phyloP scores from a whole-genome alignment of 2,113 vertebrate genomes.

The Bos indicus region DNA sequence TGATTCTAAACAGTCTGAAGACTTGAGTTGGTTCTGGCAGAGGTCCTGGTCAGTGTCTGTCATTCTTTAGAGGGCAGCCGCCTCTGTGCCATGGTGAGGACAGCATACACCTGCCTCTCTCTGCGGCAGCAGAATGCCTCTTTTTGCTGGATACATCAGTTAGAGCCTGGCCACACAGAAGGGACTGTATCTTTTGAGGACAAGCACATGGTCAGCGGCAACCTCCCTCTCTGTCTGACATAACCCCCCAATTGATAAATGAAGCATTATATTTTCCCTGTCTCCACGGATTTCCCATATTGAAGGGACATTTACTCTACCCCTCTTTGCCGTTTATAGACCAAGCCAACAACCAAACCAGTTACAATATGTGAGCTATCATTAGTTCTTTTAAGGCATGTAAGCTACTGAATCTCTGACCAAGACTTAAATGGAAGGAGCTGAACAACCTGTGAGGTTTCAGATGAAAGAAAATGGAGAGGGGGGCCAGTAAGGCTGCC shows the following conservation, averaged over 20 bases:
- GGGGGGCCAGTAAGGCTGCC: accelerated
- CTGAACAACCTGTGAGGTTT: not conserved
- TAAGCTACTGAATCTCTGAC: not conserved
- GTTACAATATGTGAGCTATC: not conserved
- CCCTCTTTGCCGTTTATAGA: not conserved
- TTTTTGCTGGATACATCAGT: not conserved
- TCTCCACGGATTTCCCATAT: not conserved
- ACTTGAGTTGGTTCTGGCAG: not conserved
- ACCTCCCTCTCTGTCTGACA: no score
- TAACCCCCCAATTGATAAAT: not conserved
- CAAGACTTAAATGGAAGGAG: not conserved
- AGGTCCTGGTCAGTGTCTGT: not conserved
- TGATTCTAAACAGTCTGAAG: not conserved
- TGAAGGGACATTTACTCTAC: not conserved
- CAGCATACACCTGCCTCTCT: not conserved
- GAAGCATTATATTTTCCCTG: not conserved
- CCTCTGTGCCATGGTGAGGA: not conserved
- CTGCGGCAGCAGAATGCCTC: not conserved
- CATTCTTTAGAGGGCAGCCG: not conserved
- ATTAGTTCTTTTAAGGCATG: not conserved
- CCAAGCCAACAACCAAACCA: not conserved
- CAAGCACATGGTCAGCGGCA: not conserved
- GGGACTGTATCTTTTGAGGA: not conserved
- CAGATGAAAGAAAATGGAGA: not conserved
- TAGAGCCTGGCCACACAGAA: not conserved